Percentiles rank a stretch among this genome's conserved stretches.
phyloP scores from a whole-genome alignment of 2,888 invertebrate genomes.

The Pyrrhosoma nymphula region DNA sequence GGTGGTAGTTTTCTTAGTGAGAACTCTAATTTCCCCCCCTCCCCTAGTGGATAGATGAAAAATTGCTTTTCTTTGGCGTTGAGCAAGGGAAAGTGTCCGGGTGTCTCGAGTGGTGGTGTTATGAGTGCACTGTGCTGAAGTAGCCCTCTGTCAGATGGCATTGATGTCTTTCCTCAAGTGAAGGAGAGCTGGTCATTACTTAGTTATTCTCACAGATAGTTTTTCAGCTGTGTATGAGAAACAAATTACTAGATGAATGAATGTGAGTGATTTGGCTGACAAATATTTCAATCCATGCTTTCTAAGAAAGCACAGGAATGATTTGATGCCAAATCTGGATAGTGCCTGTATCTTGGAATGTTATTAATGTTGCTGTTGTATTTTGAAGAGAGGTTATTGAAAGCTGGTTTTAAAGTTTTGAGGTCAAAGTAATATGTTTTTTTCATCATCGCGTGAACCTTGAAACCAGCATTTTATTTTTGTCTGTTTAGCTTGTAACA shows the following conservation, averaged over 20 bases:
- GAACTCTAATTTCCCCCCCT: conserved; percentile 53
- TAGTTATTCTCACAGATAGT: conserved; percentile 63
- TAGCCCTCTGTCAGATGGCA: conserved; percentile 47
- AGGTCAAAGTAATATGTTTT: conserved; percentile 41
- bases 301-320: conserved; percentile 64
- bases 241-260: conserved; percentile 60
- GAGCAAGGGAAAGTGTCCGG: conserved; percentile 49
- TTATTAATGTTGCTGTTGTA: conserved; percentile 59
- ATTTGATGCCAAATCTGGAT: conserved; percentile 63
- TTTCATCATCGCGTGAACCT: conserved; percentile 10
- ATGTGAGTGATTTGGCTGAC: conserved; percentile 64
- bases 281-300: conserved; percentile 58
- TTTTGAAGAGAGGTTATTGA: conserved; percentile 40
- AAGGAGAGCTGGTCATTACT: conserved; percentile 66
- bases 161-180: conserved; percentile 54
- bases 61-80: conserved; percentile 63
- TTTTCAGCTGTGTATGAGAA: conserved; percentile 65
- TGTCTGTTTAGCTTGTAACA: conserved; percentile 51
- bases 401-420: conserved; percentile 55
- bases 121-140: conserved; percentile 12
- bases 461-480: conserved; percentile 56
- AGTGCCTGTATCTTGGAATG: conserved; percentile 67
- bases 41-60: conserved; percentile 60
- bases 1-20: conserved; percentile 65
- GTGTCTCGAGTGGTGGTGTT: conserved; percentile 61